Evolutionary conservation across 1,140 invertebrate species (phyloP).

Genomic region (Philotrypesis tridentata): DNA sequence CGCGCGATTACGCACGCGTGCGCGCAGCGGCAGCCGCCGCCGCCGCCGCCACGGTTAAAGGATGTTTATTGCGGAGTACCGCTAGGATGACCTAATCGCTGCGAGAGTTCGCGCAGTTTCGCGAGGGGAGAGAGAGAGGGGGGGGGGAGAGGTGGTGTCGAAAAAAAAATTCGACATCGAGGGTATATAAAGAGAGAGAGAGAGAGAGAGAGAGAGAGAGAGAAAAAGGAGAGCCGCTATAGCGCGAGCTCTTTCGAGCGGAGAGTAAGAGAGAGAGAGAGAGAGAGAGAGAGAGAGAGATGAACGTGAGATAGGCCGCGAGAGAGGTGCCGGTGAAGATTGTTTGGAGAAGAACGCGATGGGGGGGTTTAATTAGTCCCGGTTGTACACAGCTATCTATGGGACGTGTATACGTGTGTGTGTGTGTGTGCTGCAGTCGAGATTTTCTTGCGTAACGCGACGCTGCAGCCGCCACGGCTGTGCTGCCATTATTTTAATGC

Average conservation of each 20-base stretch:
- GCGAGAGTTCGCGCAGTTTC: background rate
- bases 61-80: conserved; percentile 60
- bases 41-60: conserved; percentile 24
- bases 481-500: background rate
- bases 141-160: background rate
- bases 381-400: no score
- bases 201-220: no score
- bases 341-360: background rate
- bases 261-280: no score
- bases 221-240: background rate
- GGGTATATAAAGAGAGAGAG: background rate
- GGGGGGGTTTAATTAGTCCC: background rate
- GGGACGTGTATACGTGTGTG: no score
- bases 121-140: background rate
- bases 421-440: background rate
- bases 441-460: background rate
- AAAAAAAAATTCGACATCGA: background rate
- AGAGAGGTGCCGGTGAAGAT: background rate
- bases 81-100: conserved; percentile 62
- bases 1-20: conserved; percentile 46
- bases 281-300: background rate
- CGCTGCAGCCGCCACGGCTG: no score
- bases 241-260: background rate
- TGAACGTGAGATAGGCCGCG: background rate
- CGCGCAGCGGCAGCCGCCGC: no score